Evolutionary conservation across 2,888 invertebrate genomes (phyloP).

Genomic region (Entomobrya multifasciata): DNA sequence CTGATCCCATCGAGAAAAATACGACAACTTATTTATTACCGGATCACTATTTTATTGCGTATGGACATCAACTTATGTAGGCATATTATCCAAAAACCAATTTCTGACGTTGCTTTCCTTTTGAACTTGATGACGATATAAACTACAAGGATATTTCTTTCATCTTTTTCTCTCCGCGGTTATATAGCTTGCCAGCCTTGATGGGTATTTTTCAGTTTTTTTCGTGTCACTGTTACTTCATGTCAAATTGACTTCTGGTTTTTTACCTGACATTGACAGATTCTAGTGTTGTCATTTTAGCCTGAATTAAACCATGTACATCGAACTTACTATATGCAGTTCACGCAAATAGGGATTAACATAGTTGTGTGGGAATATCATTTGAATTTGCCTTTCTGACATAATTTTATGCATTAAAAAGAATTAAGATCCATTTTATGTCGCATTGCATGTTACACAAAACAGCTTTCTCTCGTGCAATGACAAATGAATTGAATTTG

Average conservation of each 20-base stretch:
- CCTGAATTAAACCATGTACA: slow-evolving; percentile 39
- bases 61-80: slow-evolving; percentile 39
- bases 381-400: too few relatives aligned
- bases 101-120: background rate
- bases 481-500: slow-evolving; percentile 30
- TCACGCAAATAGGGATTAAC: too few relatives aligned
- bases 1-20: background rate
- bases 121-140: background rate
- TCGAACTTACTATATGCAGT: background rate
- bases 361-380: too few relatives aligned
- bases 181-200: too few relatives aligned
- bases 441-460: too few relatives aligned
- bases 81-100: slow-evolving; percentile 41
- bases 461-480: too few relatives aligned
- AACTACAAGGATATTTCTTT: background rate
- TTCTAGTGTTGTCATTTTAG: slow-evolving; percentile 42
- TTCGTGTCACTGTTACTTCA: slow-evolving; percentile 50
- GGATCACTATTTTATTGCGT: slow-evolving; percentile 59
- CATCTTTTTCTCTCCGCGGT: slow-evolving; percentile 7
- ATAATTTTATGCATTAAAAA: too few relatives aligned
- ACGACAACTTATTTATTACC: slow-evolving; percentile 67
- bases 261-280: slow-evolving; percentile 62
- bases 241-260: slow-evolving; percentile 63
- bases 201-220: background rate
- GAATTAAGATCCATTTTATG: too few relatives aligned